Percentiles rank a stretch among this genome's conserved stretches.
Conservation (phyloP, 2,113 vertebrate species). For the Malurus melanocephalus region DNA sequence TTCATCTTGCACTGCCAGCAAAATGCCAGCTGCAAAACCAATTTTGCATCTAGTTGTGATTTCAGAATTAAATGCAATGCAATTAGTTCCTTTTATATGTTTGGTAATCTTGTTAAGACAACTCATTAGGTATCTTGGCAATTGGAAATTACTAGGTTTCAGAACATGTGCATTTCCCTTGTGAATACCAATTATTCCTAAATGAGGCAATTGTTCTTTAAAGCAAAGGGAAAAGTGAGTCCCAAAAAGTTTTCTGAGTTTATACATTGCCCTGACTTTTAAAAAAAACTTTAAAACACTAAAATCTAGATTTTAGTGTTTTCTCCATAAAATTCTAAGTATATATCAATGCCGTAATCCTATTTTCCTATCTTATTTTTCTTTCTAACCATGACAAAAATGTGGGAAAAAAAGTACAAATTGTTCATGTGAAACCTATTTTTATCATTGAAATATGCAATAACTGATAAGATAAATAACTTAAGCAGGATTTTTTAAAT, state of each 20-base stretch:
- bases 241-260: constrained; percentile 22
- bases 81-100: constrained; percentile 69
- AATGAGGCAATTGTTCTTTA: constrained; percentile 63
- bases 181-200: constrained; percentile 65
- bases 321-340: background rate
- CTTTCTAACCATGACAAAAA: background rate
- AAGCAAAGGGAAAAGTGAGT: constrained; percentile 21
- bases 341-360: background rate
- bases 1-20: constrained; percentile 62
- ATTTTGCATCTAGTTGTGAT: constrained; percentile 65
- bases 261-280: constrained; percentile 19
- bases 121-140: constrained; percentile 66
- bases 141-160: constrained; percentile 68
- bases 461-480: background rate
- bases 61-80: constrained; percentile 67
- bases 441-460: background rate
- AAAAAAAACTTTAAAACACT: background rate
- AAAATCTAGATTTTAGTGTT: background rate
- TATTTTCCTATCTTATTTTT: background rate
- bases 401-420: background rate
- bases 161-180: constrained; percentile 63
- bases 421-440: background rate
- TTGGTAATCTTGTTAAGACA: constrained; percentile 71
- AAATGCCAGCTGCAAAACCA: constrained; percentile 66
- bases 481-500: background rate